Percentiles rank a stretch among this genome's conserved stretches.
These are phyloP conservation scores for Unio delphinus DNA, from an alignment of 2,888 invertebrate genomes.

Conservation along the genomic window DNA sequence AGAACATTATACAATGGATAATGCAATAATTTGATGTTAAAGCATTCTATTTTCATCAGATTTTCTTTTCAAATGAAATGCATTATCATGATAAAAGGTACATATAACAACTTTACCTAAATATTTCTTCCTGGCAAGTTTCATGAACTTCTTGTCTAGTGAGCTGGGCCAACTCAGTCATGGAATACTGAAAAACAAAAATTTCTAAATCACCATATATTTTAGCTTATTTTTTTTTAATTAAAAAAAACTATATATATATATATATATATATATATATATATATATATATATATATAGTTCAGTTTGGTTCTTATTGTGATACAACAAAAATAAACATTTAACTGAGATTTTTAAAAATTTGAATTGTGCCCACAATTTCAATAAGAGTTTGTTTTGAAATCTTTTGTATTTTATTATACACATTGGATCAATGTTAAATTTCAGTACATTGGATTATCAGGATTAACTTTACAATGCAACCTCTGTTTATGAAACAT, in stretches of 20 bases:
- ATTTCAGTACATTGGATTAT: too few species aligned
- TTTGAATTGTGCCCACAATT: not conserved
- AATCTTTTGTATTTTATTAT: too few species aligned
- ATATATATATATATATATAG: not conserved
- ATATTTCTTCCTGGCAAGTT: slow-evolving; percentile 38
- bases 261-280: too few species aligned
- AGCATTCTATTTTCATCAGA: too few species aligned
- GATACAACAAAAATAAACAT: not conserved
- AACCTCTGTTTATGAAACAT: too few species aligned
- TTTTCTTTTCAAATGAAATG: too few species aligned
- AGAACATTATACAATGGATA: too few species aligned
- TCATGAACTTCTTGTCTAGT: slow-evolving; percentile 51
- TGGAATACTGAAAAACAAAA: slow-evolving; percentile 41
- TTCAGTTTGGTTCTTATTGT: not conserved
- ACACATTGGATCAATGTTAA: too few species aligned
- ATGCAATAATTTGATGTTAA: too few species aligned
- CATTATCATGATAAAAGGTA: not conserved
- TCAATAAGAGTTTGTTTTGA: too few species aligned
- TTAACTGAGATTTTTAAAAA: not conserved
- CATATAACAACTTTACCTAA: slow-evolving; percentile 23
- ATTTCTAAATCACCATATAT: not conserved
- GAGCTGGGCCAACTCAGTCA: slow-evolving; percentile 45
- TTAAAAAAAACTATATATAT: too few species aligned
- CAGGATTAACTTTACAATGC: too few species aligned
- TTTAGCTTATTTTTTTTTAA: not conserved